Conservation (phyloP, 2,113 vertebrate genomes). For the Pelmatolapia mariae region DNA sequence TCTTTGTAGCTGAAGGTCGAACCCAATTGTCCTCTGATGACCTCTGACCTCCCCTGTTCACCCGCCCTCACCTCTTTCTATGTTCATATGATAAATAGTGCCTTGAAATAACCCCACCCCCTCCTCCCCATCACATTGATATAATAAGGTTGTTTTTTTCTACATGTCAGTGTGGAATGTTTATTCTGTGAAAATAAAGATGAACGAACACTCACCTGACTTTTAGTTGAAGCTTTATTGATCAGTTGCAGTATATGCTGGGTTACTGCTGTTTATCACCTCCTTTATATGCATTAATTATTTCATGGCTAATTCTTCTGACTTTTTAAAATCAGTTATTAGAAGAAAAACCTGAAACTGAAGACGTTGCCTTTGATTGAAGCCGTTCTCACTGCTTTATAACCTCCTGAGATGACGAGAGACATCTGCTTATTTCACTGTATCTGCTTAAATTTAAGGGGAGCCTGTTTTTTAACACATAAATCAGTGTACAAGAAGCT, state of each 20-base stretch:
- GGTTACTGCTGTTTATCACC: neutral
- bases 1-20: neutral
- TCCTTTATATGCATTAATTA: rapidly evolving
- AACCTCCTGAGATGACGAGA: neutral
- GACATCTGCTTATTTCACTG: neutral
- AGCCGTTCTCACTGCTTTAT: neutral
- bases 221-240: neutral
- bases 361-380: rapidly evolving
- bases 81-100: constrained; percentile 52
- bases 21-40: rapidly evolving
- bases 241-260: neutral
- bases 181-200: neutral
- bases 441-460: rapidly evolving
- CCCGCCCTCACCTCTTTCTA: constrained; percentile 19
- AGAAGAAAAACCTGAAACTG: neutral
- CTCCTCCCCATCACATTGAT: neutral
- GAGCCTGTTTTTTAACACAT: neutral
- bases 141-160: neutral
- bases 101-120: constrained; percentile 44
- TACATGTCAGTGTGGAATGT: neutral
- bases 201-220: neutral
- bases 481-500: rapidly evolving
- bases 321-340: neutral
- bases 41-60: neutral
- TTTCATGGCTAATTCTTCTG: neutral